Percentiles rank a stretch among this genome's conserved stretches.
Conservation (phyloP, 2,888 invertebrate species). For the Odontothrips loti region DNA sequence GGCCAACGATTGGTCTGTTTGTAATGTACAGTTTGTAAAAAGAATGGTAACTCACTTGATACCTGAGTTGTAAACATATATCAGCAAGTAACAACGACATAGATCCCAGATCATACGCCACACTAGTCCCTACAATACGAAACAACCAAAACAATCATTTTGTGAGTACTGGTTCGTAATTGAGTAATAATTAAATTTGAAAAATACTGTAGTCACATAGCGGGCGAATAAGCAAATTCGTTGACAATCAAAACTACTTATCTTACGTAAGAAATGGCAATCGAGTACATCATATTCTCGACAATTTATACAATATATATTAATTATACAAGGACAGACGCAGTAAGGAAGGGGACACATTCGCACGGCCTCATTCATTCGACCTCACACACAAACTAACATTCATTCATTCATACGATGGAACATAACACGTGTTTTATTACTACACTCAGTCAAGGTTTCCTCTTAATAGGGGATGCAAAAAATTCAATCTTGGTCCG, state of each 20-base stretch:
- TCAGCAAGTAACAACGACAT: neutral
- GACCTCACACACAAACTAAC: neutral
- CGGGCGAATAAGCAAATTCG: neutral
- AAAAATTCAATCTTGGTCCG: neutral
- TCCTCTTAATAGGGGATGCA: neutral
- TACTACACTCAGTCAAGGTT: conserved; percentile 7
- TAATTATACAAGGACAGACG: neutral
- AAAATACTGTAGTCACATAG: neutral
- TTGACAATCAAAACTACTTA: neutral
- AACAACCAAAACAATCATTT: neutral
- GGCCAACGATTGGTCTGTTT: neutral
- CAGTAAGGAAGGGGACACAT: neutral
- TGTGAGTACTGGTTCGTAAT: neutral
- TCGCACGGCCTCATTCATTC: neutral
- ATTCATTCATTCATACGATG: neutral
- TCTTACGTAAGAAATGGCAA: conserved; percentile 16
- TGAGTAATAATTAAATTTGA: neutral
- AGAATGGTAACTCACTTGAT: conserved; percentile 11
- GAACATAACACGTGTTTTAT: neutral
- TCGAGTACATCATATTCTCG: neutral
- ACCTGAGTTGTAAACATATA: neutral
- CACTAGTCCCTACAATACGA: neutral
- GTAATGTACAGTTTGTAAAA: neutral
- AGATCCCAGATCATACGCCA: neutral
- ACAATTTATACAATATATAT: conserved; percentile 2